These are phyloP conservation scores for Lepus oiostolus DNA, from an alignment of 2,797 vertebrate species.

Conservation along the genomic window DNA sequence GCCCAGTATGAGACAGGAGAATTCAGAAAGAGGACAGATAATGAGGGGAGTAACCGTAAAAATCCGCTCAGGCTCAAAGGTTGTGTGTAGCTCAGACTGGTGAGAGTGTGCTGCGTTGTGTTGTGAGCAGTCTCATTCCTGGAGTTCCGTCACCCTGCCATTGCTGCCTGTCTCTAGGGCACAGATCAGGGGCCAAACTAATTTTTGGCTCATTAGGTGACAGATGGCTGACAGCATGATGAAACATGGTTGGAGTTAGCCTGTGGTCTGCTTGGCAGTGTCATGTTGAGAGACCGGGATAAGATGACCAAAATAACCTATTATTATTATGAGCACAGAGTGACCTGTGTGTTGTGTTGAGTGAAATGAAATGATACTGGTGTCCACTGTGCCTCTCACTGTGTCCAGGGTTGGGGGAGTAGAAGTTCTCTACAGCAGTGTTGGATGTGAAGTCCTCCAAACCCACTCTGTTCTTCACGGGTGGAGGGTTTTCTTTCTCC, in stretches of 20 bases:
- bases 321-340: not conserved
- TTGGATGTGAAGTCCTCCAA: not conserved
- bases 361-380: not conserved
- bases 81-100: not conserved
- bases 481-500: not conserved
- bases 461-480: not conserved
- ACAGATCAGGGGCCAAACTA: constrained; percentile 17
- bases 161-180: not conserved
- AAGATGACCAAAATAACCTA: not conserved
- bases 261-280: not conserved
- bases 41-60: not conserved
- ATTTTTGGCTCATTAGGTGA: not conserved
- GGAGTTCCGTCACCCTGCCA: not conserved
- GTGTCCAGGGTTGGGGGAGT: not conserved
- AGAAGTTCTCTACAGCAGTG: not conserved
- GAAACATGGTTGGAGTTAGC: not conserved
- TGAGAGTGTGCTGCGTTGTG: not conserved
- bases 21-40: not conserved
- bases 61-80: not conserved
- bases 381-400: not conserved
- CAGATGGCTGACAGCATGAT: not conserved
- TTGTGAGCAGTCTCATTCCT: not conserved
- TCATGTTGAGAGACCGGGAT: not conserved
- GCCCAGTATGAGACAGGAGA: not conserved
- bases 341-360: not conserved